These are phyloP conservation scores for Dromiciops gliroides DNA, from an alignment of 2,113 vertebrate genomes.

Conservation along the genomic window DNA sequence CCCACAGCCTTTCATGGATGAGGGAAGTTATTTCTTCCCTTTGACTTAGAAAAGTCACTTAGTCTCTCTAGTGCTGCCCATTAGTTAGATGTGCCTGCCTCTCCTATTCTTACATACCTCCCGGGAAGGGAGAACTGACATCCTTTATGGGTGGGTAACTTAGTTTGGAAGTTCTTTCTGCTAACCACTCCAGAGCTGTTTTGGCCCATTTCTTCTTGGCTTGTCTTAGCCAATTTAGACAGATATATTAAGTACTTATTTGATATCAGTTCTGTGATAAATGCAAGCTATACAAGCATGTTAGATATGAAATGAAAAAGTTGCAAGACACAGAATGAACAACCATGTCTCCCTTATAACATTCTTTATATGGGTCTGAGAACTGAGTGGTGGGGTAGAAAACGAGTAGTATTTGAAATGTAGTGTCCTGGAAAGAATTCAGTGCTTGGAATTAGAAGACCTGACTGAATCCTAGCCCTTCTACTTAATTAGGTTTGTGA, in stretches of 20 bases:
- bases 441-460: background rate
- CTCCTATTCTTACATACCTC: background rate
- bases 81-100: background rate
- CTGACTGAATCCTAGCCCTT: background rate
- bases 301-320: background rate
- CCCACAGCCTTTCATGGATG: background rate
- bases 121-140: background rate
- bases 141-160: background rate
- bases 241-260: background rate
- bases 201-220: background rate
- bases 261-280: background rate
- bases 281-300: background rate
- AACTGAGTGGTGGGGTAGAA: background rate
- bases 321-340: background rate
- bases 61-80: background rate
- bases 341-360: background rate
- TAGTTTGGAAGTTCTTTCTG: background rate
- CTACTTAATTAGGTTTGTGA: background rate
- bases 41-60: conserved; percentile 11
- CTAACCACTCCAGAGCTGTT: background rate
- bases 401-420: background rate
- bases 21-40: background rate
- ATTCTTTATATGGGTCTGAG: background rate
- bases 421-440: background rate
- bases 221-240: background rate